These are phyloP conservation scores for Tetrapedia diversipes DNA, from an alignment of 2,888 invertebrate species.

Conservation along the genomic window DNA sequence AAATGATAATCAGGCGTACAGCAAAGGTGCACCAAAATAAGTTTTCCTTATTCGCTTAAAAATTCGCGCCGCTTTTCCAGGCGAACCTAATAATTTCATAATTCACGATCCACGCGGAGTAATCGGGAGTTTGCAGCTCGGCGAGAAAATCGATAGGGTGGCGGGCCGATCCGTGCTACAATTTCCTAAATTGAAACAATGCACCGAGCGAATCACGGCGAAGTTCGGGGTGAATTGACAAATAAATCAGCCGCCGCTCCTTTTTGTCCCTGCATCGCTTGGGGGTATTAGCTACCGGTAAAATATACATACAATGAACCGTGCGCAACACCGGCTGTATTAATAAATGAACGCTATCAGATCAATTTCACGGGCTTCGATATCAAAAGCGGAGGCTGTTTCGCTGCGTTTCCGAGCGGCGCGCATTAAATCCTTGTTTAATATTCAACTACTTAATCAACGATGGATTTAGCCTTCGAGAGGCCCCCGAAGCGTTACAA, in stretches of 20 bases:
- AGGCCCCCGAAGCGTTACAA: too few species aligned
- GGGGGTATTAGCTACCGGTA: background rate
- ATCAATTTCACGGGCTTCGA: background rate
- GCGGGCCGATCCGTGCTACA: background rate
- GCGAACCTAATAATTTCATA: constrained; percentile 9
- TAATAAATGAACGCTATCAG: constrained; percentile 2
- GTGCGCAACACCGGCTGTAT: background rate
- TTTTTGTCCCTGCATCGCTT: background rate
- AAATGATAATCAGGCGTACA: too few species aligned
- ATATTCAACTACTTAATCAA: background rate
- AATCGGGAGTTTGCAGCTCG: background rate
- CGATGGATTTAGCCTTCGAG: too few species aligned
- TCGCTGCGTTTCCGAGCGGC: background rate
- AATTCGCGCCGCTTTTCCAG: background rate
- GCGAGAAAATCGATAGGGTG: background rate
- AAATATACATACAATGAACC: background rate
- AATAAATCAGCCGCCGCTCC: constrained; percentile 17
- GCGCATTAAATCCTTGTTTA: constrained; percentile 7
- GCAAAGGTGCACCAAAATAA: too few species aligned
- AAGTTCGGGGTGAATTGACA: background rate
- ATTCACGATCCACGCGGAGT: background rate
- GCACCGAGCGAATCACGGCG: background rate
- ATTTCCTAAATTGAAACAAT: constrained; percentile 25
- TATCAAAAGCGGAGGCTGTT: background rate
- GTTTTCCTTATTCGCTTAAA: too few species aligned